Base-by-base conservation (phyloP, 37 sponge, comb jelly and placozoan species). In the Crambe crambe region DNA sequence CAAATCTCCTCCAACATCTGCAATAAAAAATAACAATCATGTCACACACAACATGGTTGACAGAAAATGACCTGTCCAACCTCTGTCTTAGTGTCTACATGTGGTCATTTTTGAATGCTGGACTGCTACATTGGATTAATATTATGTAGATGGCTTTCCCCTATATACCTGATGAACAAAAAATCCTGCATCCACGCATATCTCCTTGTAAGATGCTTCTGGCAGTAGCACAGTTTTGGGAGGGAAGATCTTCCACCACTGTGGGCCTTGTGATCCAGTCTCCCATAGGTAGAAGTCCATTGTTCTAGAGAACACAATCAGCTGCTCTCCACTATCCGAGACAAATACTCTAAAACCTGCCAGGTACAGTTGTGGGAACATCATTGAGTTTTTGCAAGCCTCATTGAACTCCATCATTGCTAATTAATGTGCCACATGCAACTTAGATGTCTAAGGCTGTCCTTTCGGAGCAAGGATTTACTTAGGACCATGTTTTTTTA, bases 1-100 rank as follows among this genome's bases (percentile, higher is more conserved):
- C 86, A 86, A 30, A 80, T 79, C 42, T 86, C 80, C 26, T 80
- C 80, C 36, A 86, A 59, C 25, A 74, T 67, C 86, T 86, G 58
- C 5, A 65, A 32, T 31, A 42, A 42, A 27, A 12, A 27, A 25
- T 42, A 42, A n/a, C n/a, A n/a, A n/a, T n/a, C n/a, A n/a, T n/a
- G n/a, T n/a, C n/a, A n/a, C n/a, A n/a, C n/a, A n/a, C n/a, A n/a
- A n/a, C n/a, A n/a, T n/a, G n/a, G n/a, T n/a, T n/a, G n/a, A n/a
- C n/a, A n/a, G n/a, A n/a, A n/a, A n/a, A n/a, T n/a, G n/a, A n/a
- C n/a, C n/a, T n/a, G n/a, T n/a, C n/a, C n/a, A n/a, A n/a, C n/a
- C n/a, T n/a, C n/a, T n/a, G n/a, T n/a, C n/a, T n/a, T n/a, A n/a
- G n/a, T n/a, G n/a, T n/a, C n/a, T n/a, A n/a, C n/a, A n/a, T n/a